Evolutionary conservation across 2,113 vertebrate species (phyloP).

Genomic region (Daboia siamensis): DNA sequence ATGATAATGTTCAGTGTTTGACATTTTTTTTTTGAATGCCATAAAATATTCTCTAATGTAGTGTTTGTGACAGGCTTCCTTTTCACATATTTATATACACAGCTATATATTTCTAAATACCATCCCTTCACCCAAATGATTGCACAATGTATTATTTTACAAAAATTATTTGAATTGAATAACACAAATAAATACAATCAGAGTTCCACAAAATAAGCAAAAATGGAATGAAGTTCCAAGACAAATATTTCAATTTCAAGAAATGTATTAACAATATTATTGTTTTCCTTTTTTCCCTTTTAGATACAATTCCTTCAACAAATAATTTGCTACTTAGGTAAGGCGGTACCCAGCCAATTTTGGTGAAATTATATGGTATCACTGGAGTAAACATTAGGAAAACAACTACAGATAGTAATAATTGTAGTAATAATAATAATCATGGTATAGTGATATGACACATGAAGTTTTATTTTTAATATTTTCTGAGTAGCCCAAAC

Average conservation of each 20-base stretch:
- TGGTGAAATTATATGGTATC: constrained; percentile 46
- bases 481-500: constrained; percentile 50
- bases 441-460: constrained; percentile 46
- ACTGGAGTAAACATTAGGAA: constrained; percentile 25
- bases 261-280: constrained; percentile 52
- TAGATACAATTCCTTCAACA: constrained; percentile 45
- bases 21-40: constrained; percentile 55
- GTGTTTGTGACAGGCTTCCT: constrained; percentile 55
- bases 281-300: constrained; percentile 3
- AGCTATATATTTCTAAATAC: constrained; percentile 69
- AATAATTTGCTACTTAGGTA: constrained; percentile 49
- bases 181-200: constrained; percentile 81
- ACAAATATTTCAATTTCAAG: constrained; percentile 57
- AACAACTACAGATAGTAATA: constrained; percentile 42
- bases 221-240: constrained; percentile 64
- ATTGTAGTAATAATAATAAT: constrained; percentile 12
- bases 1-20: constrained; percentile 61
- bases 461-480: constrained; percentile 44
- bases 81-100: constrained; percentile 70
- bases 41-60: constrained; percentile 57
- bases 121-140: constrained; percentile 62
- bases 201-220: constrained; percentile 76
- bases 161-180: constrained; percentile 80
- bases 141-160: constrained; percentile 77
- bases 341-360: constrained; percentile 42